A percentile compares a stretch with the other conserved stretches of the same genome.
These are phyloP conservation scores for Noctua janthina DNA, from an alignment of 2,888 invertebrate species.

Conservation along the genomic window DNA sequence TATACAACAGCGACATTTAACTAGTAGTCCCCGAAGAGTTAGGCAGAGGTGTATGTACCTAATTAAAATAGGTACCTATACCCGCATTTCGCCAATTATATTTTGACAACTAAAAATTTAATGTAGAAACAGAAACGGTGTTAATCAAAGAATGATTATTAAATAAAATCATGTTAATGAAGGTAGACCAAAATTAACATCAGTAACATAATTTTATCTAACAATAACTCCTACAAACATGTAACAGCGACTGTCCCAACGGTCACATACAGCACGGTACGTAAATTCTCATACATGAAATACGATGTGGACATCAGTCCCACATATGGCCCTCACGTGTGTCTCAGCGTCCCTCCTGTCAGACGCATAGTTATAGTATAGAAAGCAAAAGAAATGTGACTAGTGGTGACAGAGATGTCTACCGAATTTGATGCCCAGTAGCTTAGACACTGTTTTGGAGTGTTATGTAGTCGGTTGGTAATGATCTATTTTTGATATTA, in stretches of 20 bases:
- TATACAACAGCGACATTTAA: neutral
- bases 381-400: conserved; percentile 68
- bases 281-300: conserved; percentile 75
- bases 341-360: conserved; percentile 57
- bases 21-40: neutral
- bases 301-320: conserved; percentile 67
- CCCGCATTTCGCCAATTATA: neutral
- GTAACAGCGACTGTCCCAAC: conserved; percentile 66
- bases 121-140: neutral
- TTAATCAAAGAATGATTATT: neutral
- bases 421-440: conserved; percentile 30
- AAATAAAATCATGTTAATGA: neutral
- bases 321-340: conserved; percentile 71
- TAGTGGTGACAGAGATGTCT: conserved; percentile 61
- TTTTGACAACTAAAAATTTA: neutral
- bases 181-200: neutral
- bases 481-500: neutral
- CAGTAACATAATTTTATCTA: neutral
- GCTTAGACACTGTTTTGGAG: neutral
- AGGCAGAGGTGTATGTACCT: neutral
- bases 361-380: conserved; percentile 59
- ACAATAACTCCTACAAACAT: conserved; percentile 12
- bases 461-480: neutral
- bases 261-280: conserved; percentile 67
- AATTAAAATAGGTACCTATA: neutral